Percentiles rank a stretch among this genome's conserved stretches.
These are phyloP conservation scores for Nebria brevicollis DNA, from an alignment of 2,888 invertebrate species.

Conservation along the genomic window DNA sequence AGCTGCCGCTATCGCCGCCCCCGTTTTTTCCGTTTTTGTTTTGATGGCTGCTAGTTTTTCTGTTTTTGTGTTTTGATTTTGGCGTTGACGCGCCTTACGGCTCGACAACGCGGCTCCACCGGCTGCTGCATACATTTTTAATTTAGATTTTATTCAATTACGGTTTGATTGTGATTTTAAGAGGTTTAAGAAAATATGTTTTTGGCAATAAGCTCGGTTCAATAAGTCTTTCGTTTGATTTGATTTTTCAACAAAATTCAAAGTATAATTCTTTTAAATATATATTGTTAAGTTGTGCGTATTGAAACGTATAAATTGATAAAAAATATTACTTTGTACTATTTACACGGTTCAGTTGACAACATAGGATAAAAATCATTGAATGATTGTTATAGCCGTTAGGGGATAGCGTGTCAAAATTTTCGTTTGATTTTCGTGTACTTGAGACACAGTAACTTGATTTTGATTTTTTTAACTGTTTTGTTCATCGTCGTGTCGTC, in stretches of 20 bases:
- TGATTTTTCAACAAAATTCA: conserved; percentile 17
- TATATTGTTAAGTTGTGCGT: conserved; percentile 36
- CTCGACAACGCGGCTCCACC: conserved; percentile 89
- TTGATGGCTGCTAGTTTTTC: conserved; percentile 48
- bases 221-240: conserved; percentile 29
- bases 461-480: conserved; percentile 40
- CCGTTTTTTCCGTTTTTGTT: conserved; percentile 50
- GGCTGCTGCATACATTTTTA: conserved; percentile 85
- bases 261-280: neutral
- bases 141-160: conserved; percentile 14
- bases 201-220: conserved; percentile 46
- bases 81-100: conserved; percentile 76
- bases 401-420: conserved; percentile 29
- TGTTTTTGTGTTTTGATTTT: conserved; percentile 64
- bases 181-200: conserved; percentile 20
- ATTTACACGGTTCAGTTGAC: conserved; percentile 6
- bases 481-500: conserved; percentile 21
- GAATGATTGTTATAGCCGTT: neutral
- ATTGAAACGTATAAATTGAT: conserved; percentile 23
- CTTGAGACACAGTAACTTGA: conserved; percentile 49
- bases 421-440: conserved; percentile 52
- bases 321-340: conserved; percentile 22
- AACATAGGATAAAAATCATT: neutral
- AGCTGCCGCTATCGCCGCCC: conserved; percentile 63
- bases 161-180: conserved; percentile 33